phyloP scores from a whole-genome alignment of 2,888 invertebrate genomes.

The Ashinkailepas kermadecensis region DNA sequence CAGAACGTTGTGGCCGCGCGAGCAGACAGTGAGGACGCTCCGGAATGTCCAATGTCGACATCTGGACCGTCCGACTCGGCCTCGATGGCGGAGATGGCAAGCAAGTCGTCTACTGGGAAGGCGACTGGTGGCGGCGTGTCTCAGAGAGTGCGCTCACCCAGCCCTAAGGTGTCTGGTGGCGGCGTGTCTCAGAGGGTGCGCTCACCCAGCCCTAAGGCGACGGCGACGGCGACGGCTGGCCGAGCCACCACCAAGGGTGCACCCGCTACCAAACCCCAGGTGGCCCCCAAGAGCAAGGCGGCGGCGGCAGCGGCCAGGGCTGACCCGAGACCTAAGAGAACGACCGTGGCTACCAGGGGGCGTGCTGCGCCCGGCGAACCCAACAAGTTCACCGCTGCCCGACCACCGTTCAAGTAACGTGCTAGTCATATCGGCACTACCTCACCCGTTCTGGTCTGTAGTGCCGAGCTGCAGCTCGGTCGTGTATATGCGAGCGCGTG shows the following conservation, averaged over 20 bases:
- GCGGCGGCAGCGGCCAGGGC: not conserved
- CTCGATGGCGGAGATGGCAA: no score
- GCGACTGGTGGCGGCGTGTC: not conserved
- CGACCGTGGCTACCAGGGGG: not conserved
- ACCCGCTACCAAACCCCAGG: no score
- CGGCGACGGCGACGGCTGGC: no score
- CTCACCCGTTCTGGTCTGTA: no score
- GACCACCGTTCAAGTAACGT: not conserved
- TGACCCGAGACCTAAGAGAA: not conserved
- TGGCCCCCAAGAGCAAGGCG: not conserved
- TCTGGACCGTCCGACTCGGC: not conserved
- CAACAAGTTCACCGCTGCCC: not conserved
- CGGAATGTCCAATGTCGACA: not conserved
- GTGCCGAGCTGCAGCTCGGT: no score
- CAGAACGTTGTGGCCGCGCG: not conserved
- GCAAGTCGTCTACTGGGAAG: no score
- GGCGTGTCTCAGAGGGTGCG: not conserved
- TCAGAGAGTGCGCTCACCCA: not conserved
- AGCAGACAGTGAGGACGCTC: not conserved
- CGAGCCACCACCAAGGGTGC: no score
- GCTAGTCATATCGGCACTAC: not conserved
- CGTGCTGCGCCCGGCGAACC: not conserved
- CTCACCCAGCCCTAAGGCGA: not conserved
- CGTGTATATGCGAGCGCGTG: no score
- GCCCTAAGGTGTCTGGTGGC: not conserved